Base-by-base conservation (phyloP, 1,140 invertebrate species). In the Aphelenchoides besseyi region DNA sequence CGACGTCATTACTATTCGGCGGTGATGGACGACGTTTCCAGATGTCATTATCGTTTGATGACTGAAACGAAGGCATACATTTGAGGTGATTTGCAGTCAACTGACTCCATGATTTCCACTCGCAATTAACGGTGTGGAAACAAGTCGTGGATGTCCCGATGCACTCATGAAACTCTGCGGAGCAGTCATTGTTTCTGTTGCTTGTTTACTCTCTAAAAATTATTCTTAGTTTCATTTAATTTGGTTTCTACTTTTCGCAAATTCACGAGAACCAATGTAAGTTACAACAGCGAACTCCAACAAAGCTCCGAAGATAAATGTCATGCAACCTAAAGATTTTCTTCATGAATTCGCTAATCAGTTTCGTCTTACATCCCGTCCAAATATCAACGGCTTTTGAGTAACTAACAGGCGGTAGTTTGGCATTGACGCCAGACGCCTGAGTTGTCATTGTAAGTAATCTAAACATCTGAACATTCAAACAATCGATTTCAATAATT, bases 251-350 rank as follows among this genome's bases (percentile, higher is more conserved):
- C 82, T 75, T 76, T 81, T 83, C 37, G 73, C 74, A 52, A 81
- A 81, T 32, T 83, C 77, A 55, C 82, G 72, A 16, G 81, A 83
- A 67, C 92, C 94, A 32, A 93, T 93, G 86, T 97, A 97, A 86
- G 96, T 97, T 61, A 97, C 94, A 69, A 95, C 89, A 28, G 94
- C 94, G 84, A 97, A 97, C 87, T 97, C 94, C 53, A 97, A 88
- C 72, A 97, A 86, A 26, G 94, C 94, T 30, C 93, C 92, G 85
- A 97, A 97, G 18, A 97, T 94, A 86, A 97, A 96, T 23, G 93
- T 95, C 71, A 97, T 88, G 86, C 94, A 97, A n/a, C 95, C 94
- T 41, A 33, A 18, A 77, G n/a, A 76, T 30, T 33, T 2, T 1
- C n/a, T n/a, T n/a, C n/a, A n/a, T n/a, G n/a, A n/a, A n/a, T n/a